phyloP scores from a whole-genome alignment of 2,888 invertebrate species.

The Metellina segmentata region DNA sequence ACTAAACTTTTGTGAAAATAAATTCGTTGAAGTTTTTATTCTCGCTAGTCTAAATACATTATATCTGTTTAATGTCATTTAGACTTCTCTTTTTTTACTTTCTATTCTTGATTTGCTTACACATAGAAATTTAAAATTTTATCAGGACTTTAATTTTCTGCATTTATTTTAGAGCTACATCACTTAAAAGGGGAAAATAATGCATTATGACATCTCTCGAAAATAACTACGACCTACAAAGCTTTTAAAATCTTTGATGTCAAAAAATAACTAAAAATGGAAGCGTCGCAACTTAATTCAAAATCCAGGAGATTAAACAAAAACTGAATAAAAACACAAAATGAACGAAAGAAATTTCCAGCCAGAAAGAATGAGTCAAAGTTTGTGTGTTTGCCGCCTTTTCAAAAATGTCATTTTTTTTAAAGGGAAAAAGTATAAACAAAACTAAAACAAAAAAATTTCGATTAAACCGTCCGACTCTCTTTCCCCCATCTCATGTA shows the following conservation, averaged over 20 bases:
- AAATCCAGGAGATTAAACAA: slow-evolving; percentile 9
- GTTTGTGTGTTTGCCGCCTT: slow-evolving; percentile 5
- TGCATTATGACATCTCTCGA: too few species aligned
- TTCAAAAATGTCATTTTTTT: slow-evolving; percentile 27
- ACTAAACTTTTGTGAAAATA: too few species aligned
- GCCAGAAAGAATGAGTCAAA: slow-evolving; percentile 9
- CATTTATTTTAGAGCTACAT: too few species aligned
- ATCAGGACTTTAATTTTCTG: too few species aligned
- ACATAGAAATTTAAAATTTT: too few species aligned
- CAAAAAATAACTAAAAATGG: neutral
- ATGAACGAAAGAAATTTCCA: neutral
- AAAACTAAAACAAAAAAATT: slow-evolving; percentile 24
- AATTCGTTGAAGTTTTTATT: too few species aligned
- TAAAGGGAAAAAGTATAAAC: neutral
- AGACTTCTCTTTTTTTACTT: too few species aligned
- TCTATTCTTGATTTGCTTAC: too few species aligned
- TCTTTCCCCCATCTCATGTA: neutral
- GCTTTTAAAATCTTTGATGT: neutral
- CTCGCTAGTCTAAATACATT: too few species aligned
- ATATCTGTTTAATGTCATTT: too few species aligned
- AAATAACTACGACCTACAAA: neutral
- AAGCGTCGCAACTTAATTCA: slow-evolving; percentile 8
- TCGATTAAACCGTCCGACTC: slow-evolving; percentile 42
- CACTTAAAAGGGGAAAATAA: too few species aligned
- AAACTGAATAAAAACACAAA: neutral